Evolutionary conservation across 2,797 vertebrate species (phyloP), one percentile per base, ranked within the genome.

Genomic region (Cygnus olor): DNA sequence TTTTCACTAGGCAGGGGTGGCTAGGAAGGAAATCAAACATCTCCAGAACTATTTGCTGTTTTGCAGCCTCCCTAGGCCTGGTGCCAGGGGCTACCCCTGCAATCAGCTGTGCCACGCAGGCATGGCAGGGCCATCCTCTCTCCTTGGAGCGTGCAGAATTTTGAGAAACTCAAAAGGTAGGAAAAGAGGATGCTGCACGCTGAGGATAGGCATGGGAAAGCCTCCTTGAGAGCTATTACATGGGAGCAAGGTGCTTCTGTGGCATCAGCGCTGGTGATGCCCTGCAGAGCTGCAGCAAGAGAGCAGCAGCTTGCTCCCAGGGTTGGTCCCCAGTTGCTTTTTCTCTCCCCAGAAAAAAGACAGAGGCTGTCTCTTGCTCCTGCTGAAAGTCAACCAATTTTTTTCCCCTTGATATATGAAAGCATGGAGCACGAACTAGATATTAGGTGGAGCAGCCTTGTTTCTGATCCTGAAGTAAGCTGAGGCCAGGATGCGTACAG

Each of bases 81-180:
- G 30, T 32, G 54, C 54, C 54, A 56, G 54, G 30, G 17, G 30
- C 49, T 57, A 70, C 61, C 7, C 22, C 76, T n/a, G 77, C 30
- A 3, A 19, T n/a, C 1, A 1, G 60, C 77, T 47, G 80, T 54
- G 72, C 38, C 86, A 57, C 42, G 11, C 1, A 2, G 17, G 38
- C 49, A 9, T 0, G 49, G 83, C 73, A 87, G 64, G 34, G 73
- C 32, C 63, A 51, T 45, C 34, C 18, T n/a, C 40, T 8, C 15
- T 2, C 16, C 77, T 9, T 40, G 87, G 82, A 83, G 19, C 1
- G 0, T 0, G 6, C 53, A 4, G 2, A 7, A 8, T 30, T 42
- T 7, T 4, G 9, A 18, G 47, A 28, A 51, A 22, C 6, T 34
- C 53, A 38, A 11, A 57, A 24, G 11, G 28, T 22, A 47, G 16